Conservation (phyloP, 2,888 invertebrate genomes). For the Neocrepidodera transversa region DNA sequence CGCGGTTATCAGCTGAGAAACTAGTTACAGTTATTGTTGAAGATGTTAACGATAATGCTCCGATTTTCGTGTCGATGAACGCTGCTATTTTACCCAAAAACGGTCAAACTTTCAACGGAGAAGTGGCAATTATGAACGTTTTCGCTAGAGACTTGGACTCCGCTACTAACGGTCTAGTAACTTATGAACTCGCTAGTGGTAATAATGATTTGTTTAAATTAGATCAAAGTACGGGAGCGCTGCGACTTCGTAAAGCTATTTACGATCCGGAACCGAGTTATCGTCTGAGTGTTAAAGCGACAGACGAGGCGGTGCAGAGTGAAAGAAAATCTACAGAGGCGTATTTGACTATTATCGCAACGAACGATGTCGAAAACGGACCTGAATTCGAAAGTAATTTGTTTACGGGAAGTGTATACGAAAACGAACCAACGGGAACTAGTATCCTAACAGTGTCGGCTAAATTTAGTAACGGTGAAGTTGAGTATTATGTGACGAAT, state of each 20-base stretch:
- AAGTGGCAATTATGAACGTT: conserved; percentile 77
- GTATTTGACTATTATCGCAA: conserved; percentile 79
- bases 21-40: conserved; percentile 91
- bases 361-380: conserved; percentile 67
- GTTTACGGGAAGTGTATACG: conserved; percentile 81
- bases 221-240: conserved; percentile 80
- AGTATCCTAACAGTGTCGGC: conserved; percentile 84
- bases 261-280: conserved; percentile 75
- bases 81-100: conserved; percentile 79
- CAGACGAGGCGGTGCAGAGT: conserved; percentile 89
- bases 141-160: conserved; percentile 88
- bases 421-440: conserved; percentile 88
- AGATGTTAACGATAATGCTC: conserved; percentile 93
- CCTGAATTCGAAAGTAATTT: conserved; percentile 70
- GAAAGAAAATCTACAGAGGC: conserved; percentile 88
- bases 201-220: conserved; percentile 80
- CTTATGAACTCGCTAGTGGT: conserved; percentile 85
- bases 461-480: conserved; percentile 68
- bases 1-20: conserved; percentile 86
- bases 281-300: conserved; percentile 84
- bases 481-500: conserved; percentile 92
- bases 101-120: conserved; percentile 62
- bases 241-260: conserved; percentile 69
- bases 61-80: conserved; percentile 89
- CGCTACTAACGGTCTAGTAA: conserved; percentile 89